Evolutionary conservation across 2,113 vertebrate species (phyloP), one percentile per base, ranked within the genome.

Genomic region (Sarotherodon lohbergeri): DNA sequence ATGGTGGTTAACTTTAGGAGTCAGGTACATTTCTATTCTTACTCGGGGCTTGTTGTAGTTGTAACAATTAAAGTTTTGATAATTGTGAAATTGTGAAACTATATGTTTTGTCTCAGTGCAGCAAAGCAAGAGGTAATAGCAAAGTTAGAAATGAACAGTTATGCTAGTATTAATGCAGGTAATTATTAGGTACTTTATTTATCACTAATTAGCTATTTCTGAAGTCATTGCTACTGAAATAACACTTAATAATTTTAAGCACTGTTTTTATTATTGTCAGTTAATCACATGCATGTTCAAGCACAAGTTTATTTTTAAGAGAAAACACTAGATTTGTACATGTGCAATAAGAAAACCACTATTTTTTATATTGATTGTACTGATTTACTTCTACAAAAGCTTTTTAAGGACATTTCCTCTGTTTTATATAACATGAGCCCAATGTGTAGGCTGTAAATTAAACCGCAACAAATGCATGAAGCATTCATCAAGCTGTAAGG

Each of bases 401-500:
- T 80, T 19, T 14, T 36, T 68, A 19, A 59, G 14, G 34, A 34
- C 11, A 39, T 34, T 55, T 66, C 73, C 48, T 59, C 41, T 14
- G 52, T 27, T 27, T 83, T 22, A 76, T 19, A 61, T 55, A 55
- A 48, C 41, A 48, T n/a, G 22, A 52, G 24, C 5, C 80, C 27
- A 46, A 16, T 79, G 43, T 82, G 63, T 19, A 24, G 34, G 54
- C 50, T 39, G 80, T 80, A 66, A 82, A 89, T 85, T 52, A 85
- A 85, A 82, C 46, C 29, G 46, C 46, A 63, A 90, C 52, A 68
- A 86, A 81, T 48, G 24, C 43, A 78, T 66, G 43, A 86, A 88
- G 48, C 71, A 83, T 88, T 81, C 59, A 89, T 91, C 63, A 83
- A 43, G 66, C 52, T 22, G 79, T 71, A 88, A 56, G 80, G 88